Evolutionary conservation across 2,888 invertebrate species (phyloP), one percentile per base, ranked within the genome.

Genomic region (Aspidapion aeneum): DNA sequence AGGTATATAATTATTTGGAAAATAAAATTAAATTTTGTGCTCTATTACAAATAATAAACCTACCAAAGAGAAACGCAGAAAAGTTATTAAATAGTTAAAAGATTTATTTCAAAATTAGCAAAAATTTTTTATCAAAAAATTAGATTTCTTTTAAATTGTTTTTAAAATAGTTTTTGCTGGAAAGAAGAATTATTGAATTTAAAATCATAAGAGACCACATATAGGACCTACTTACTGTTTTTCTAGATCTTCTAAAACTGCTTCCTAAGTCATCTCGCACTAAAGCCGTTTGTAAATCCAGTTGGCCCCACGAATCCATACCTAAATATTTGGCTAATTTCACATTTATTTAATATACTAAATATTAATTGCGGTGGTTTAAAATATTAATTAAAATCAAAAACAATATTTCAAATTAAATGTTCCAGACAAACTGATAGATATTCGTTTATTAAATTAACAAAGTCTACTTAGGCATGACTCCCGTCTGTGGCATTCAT

Each of bases 251-350:
- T 57, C 78, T 69, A 58, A 79, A 74, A 74, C 86, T 87, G 66
- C 82, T 81, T 63, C 82, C 81, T 71, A 82, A 72, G 70, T 88
- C 90, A 81, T 91, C 90, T 70, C 90, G 85, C 63, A 86, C 86
- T 72, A 90, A 86, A 18, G 88, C 89, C 66, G 87, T 86, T 57
- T 86, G 74, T 22, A 79, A 72, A 62, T 78, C 77, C 60, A 90
- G 71, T 86, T 87, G 66, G 87, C 89, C 89, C 90, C 90, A 90
- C 71, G 86, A 87, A 83, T 89, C 89, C 90, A 90, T 90, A n/a
- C n/a, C 63, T 62, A 52, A n/a, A 52, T 18, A 52, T 7, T 52
- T 17, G 18, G 3, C 52, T n/a, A 52, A 52, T 52, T 17, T 52
- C 7, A 9, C 52, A 52, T 19, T 52, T 9, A 52, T 52, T 19